These are phyloP conservation scores for Buceros bicornis DNA, from an alignment of 2,797 vertebrate genomes.

Conservation along the genomic window DNA sequence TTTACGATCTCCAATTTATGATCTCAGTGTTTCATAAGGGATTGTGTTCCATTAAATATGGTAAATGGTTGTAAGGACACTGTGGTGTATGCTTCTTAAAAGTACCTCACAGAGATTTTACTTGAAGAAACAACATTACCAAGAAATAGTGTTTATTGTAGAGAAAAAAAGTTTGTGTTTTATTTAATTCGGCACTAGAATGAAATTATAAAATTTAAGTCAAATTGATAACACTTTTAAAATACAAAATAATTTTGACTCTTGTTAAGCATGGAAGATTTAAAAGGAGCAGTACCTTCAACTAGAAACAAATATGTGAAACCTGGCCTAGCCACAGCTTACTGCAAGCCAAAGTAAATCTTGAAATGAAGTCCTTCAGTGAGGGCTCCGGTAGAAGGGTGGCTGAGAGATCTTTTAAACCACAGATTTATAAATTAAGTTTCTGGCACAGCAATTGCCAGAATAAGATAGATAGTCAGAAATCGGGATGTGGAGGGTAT, in stretches of 20 bases:
- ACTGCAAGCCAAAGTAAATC: neutral
- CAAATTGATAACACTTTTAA: neutral
- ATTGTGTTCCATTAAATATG: neutral
- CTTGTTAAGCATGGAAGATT: neutral
- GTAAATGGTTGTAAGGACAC: slow-evolving; percentile 7
- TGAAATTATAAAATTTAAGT: neutral
- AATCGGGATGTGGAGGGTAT: neutral
- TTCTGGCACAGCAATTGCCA: neutral
- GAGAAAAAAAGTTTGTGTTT: neutral
- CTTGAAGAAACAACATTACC: neutral
- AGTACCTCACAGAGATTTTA: slow-evolving; percentile 18
- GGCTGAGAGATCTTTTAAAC: neutral
- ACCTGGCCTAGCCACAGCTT: neutral
- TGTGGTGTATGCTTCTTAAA: neutral
- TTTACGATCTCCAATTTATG: neutral
- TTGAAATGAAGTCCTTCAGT: neutral
- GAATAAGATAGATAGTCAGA: neutral
- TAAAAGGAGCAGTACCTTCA: neutral
- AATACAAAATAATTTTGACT: neutral
- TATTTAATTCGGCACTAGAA: neutral
- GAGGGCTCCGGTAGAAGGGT: neutral
- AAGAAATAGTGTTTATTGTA: neutral
- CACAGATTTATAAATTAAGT: neutral
- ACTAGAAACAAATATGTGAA: neutral
- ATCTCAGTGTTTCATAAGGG: neutral